Base-by-base conservation (phyloP, 2,113 vertebrate genomes). In the Amblyopsis rosae region DNA sequence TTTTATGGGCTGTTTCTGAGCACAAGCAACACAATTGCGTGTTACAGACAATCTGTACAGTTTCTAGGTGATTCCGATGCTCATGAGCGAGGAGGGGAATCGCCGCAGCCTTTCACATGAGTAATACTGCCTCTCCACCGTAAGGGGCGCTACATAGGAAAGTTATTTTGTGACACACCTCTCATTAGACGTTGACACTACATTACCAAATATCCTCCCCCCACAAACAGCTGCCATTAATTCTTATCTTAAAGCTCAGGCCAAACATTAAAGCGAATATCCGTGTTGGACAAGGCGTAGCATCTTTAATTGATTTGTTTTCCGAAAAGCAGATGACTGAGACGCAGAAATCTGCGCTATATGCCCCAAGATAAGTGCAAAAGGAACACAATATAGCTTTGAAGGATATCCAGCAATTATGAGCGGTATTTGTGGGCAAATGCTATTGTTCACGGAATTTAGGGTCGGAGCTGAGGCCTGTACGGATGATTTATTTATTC, bases 401-500 rank as follows among this genome's bases (percentile, higher is more conserved):
- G 83, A 90, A 88, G 87, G 69, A 49, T 61, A 80, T 85, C 86
- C 86, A 90, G 83, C 84, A 77, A 84, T 88, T 83, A 83, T 79
- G 47, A 83, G 77, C 67, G 78, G 82, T 81, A 79, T 88, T 86
- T 83, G 80, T n/a, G 82, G 80, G 85, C 85, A 83, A 86, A 88
- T 80, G 53, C 59, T 66, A 86, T 90, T 90, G 89, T 90, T 87
- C 59, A 26, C 81, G 82, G 75, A 84, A 81, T 88, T 85, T 86
- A 60, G 84, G 85, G 86, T 88, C 79, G 77, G 63, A 70, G 62
- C 74, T 2, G 75, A 83, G 85, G 78, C 86, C 86, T 85, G 73
- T 72, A 68, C 80, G 65, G 76, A 85, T 88, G 89, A 89, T 89
- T 90, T 85, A 86, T 88, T 85, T 85, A 82, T 86, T 85, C 85